Percentiles rank a stretch among this genome's conserved stretches.
phyloP scores from a whole-genome alignment of 2,113 vertebrate genomes.

The Stegostoma tigrinum region DNA sequence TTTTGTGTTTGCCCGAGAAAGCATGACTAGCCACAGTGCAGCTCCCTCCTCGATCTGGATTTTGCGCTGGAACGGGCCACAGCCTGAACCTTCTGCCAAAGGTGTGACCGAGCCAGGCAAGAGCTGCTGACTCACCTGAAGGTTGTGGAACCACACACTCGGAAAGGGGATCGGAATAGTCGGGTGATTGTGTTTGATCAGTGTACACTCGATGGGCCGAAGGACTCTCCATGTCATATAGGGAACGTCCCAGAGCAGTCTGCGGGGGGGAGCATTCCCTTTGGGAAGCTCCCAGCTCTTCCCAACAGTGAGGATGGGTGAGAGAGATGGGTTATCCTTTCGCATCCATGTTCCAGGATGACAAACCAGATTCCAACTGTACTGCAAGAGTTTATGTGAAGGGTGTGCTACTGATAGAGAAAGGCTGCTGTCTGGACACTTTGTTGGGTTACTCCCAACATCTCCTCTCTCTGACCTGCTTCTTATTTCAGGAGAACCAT shows the following conservation, averaged over 20 bases:
- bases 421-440: background rate
- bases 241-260: background rate
- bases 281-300: background rate
- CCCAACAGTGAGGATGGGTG: background rate
- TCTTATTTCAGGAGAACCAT: background rate
- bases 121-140: too few species aligned
- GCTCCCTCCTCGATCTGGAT: too few species aligned
- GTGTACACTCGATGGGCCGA: too few species aligned
- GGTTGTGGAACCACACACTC: background rate
- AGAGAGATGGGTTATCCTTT: background rate
- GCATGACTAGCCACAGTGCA: too few species aligned
- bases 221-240: too few species aligned
- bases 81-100: background rate
- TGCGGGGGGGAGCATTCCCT: background rate
- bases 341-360: background rate
- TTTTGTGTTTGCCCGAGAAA: too few species aligned
- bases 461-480: background rate
- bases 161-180: background rate
- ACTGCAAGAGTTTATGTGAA: background rate
- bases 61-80: too few species aligned
- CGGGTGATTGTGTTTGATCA: too few species aligned
- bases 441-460: background rate
- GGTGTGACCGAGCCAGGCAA: background rate
- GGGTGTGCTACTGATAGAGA: background rate
- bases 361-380: background rate